Evolutionary conservation across 2,888 invertebrate species (phyloP), one percentile per base, ranked within the genome.

Genomic region (Hirtodrosophila duncani): DNA sequence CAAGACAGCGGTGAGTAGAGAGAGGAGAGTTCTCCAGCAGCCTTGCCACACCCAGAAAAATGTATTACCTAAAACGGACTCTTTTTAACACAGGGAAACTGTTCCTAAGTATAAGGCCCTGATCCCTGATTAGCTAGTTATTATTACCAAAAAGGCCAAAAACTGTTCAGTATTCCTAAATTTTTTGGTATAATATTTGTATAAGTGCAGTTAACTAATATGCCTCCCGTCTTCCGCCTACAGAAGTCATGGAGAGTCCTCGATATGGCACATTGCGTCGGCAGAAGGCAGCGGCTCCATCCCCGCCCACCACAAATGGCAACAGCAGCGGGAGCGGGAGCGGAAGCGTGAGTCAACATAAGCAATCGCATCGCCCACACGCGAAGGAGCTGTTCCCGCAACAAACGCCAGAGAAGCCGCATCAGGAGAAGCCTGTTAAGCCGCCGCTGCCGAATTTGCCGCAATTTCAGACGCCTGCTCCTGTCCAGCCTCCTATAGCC

Each of bases 181-280:
- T n/a, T n/a, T 31, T 5, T 20, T 20, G 20, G 4, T 5, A 20
- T 5, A 20, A 20, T 20, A 13, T 53, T 31, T n/a, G 27, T 33
- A 9, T 41, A n/a, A n/a, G n/a, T 52, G 53, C 53, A 53, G 53
- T 52, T 13, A 30, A 51, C 39, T 24, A 56, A 26, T 37, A 17
- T 18, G 6, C 2, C 5, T 11, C 5, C 11, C 21, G 5, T 10
- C 17, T 36, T 8, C 2, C 14, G 27, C 18, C 20, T 33, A 21
- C 37, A 84, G 84, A 84, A 65, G 67, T 71, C 2, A 53, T 78
- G 34, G 85, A 84, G 51, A 84, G 85, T 65, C 84, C 85, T 2
- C 85, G 84, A 3, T 84, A 84, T 52, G 84, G 84, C 14, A 84
- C 84, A 1, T 58, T 84, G 45, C 65, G 84, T 0, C 78, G 84